A percentile compares a stretch with the other conserved stretches of the same genome.
Conservation (phyloP, 2,113 vertebrate genomes). For the Lepus americanus region DNA sequence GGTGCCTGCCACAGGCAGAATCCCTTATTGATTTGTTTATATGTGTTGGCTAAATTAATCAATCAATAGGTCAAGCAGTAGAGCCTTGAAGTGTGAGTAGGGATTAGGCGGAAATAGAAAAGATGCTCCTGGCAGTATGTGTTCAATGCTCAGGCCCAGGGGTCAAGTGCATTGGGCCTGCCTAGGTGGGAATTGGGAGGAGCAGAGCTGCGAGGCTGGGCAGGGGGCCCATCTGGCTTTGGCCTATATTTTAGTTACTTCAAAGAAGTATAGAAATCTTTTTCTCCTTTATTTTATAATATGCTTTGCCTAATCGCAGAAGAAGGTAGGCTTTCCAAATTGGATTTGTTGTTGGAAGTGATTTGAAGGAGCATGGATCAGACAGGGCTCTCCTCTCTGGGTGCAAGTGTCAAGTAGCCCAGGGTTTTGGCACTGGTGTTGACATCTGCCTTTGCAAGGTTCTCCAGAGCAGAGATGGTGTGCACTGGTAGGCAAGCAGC, state of each 20-base stretch:
- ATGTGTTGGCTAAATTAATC: background rate
- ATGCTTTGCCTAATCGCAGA: background rate
- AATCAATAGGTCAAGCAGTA: background rate
- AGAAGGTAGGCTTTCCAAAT: background rate
- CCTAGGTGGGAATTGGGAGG: background rate
- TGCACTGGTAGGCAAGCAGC: background rate
- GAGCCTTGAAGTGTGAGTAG: background rate
- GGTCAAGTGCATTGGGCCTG: background rate
- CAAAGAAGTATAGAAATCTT: background rate
- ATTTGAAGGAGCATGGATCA: background rate
- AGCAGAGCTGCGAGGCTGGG: rapidly evolving
- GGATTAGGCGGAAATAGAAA: background rate
- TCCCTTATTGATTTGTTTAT: background rate
- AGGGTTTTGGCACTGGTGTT: background rate
- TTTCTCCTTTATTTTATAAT: background rate
- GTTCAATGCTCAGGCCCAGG: background rate
- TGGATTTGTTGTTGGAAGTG: background rate
- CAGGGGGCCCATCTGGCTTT: background rate
- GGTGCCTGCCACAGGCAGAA: background rate
- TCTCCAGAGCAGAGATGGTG: background rate
- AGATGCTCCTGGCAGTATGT: background rate
- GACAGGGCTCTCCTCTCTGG: background rate
- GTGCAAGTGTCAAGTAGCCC: background rate
- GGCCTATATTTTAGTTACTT: background rate
- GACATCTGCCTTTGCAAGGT: background rate